Percentiles rank a stretch among this genome's conserved stretches.
Conservation (phyloP, 2,797 vertebrate species). For the Molossus alvarezi region DNA sequence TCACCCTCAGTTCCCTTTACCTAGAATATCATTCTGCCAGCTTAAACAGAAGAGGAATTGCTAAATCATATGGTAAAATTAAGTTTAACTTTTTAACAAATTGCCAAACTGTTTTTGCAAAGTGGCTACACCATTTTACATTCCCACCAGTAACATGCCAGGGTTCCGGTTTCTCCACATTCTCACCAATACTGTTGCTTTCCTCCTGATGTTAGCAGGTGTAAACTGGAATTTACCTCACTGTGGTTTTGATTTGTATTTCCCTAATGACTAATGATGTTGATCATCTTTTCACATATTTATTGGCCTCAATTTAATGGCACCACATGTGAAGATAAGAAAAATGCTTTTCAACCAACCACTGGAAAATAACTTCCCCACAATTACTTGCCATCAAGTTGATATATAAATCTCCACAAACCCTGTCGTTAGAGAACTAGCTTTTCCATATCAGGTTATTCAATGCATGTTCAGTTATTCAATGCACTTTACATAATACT, state of each 20-base stretch:
- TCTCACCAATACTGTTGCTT: background rate
- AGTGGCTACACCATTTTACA: constrained; percentile 2
- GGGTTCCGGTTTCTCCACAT: background rate
- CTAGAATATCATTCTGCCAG: background rate
- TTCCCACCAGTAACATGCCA: background rate
- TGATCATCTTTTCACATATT: constrained; percentile 1
- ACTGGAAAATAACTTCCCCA: background rate
- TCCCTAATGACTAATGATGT: constrained; percentile 14
- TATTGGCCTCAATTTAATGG: constrained; percentile 28
- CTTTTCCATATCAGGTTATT: background rate
- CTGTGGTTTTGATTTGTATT: background rate
- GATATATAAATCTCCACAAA: background rate
- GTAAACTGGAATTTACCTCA: background rate
- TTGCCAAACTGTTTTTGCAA: background rate
- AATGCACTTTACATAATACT: background rate
- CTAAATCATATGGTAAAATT: background rate
- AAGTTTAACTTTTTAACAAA: constrained; percentile 16
- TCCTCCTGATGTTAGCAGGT: background rate
- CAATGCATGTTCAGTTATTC: constrained; percentile 3
- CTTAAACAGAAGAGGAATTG: background rate
- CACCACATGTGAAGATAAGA: background rate
- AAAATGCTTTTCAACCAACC: constrained; percentile 48
- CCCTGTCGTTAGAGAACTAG: background rate
- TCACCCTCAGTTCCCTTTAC: background rate
- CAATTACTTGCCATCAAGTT: constrained; percentile 11